Percentiles rank a stretch among this genome's conserved stretches.
Conservation (phyloP, 2,888 invertebrate genomes). For the Andrena minutula region DNA sequence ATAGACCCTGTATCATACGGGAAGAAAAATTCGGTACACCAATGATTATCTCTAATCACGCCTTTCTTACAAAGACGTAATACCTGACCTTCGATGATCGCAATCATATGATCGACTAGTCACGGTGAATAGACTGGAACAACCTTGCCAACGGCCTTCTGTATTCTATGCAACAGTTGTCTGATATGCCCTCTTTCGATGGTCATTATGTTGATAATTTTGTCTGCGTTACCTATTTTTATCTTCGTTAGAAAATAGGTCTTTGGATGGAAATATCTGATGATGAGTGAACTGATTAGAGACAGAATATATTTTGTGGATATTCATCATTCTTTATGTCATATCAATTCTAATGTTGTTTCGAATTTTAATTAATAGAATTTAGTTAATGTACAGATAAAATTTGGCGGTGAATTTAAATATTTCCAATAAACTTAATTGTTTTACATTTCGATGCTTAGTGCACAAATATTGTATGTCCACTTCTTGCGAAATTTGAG, state of each 20-base stretch:
- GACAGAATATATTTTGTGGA: too few relatives aligned
- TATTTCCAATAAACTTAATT: too few relatives aligned
- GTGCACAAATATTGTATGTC: background rate
- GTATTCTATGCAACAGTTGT: constrained; percentile 37
- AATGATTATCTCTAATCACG: constrained; percentile 40
- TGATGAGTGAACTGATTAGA: too few relatives aligned
- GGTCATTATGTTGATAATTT: constrained; percentile 14
- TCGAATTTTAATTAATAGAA: background rate
- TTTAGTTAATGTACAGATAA: too few relatives aligned
- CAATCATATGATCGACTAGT: constrained; percentile 46
- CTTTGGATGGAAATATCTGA: too few relatives aligned
- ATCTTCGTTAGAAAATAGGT: background rate
- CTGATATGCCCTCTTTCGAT: constrained; percentile 43
- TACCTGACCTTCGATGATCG: constrained; percentile 46
- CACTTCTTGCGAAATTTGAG: too few relatives aligned
- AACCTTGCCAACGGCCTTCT: constrained; percentile 75
- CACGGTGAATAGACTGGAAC: constrained; percentile 70
- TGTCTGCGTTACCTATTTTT: background rate
- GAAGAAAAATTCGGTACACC: constrained; percentile 45
- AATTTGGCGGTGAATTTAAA: too few relatives aligned
- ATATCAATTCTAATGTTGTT: background rate
- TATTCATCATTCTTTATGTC: too few relatives aligned
- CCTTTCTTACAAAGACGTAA: constrained; percentile 44
- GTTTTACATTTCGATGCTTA: too few relatives aligned
- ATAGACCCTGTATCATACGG: background rate